Conservation (phyloP, 2,113 vertebrate species). For the Eubucco bourcierii region DNA sequence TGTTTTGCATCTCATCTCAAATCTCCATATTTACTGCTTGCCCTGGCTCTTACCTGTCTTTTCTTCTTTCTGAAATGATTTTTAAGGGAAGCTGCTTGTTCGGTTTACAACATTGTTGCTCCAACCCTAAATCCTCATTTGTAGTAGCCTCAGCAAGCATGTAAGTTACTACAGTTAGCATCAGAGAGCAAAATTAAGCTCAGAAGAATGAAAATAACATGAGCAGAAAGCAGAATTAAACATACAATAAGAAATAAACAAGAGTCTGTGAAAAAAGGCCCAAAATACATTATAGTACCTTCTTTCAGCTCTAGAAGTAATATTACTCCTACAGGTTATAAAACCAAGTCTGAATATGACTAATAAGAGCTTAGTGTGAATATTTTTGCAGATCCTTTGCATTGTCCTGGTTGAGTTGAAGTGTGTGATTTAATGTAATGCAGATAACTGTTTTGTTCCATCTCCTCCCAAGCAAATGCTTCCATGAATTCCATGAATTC, state of each 20-base stretch:
- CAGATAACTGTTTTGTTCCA: neutral
- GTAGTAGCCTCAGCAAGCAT: neutral
- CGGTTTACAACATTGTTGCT: neutral
- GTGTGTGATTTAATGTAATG: neutral
- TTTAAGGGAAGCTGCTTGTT: neutral
- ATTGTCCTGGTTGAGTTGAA: neutral
- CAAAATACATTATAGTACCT: neutral
- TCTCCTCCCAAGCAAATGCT: neutral
- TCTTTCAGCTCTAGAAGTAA: neutral
- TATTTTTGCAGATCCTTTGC: slow-evolving; percentile 2
- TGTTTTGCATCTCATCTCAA: neutral
- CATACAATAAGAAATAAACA: neutral
- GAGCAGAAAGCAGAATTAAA: neutral
- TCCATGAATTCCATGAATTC: neutral
- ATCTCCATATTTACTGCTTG: neutral
- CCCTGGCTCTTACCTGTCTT: neutral
- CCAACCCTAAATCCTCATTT: neutral
- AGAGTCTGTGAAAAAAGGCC: neutral
- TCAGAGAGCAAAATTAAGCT: neutral
- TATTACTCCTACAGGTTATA: neutral
- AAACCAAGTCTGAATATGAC: neutral
- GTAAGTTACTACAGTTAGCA: neutral
- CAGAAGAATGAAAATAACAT: neutral
- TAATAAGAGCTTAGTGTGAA: neutral
- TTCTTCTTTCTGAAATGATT: neutral